Percentiles rank a stretch among this genome's conserved stretches.
phyloP scores from a whole-genome alignment of 2,888 invertebrate genomes.

The Zygogramma bicolorata region DNA sequence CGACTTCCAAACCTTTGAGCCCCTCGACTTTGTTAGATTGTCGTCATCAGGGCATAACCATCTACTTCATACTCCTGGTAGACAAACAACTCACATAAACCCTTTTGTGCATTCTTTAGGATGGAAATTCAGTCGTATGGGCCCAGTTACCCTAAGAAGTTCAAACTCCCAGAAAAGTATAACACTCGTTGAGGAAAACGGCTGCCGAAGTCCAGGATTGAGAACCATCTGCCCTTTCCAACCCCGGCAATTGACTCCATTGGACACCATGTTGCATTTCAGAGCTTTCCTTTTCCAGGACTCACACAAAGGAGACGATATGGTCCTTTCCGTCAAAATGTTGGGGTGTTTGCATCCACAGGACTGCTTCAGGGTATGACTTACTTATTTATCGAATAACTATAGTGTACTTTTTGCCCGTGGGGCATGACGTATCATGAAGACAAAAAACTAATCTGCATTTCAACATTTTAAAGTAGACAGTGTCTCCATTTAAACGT shows the following conservation, averaged over 20 bases:
- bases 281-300: constrained; percentile 73
- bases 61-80: too few species aligned
- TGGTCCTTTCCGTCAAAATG: constrained; percentile 70
- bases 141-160: constrained; percentile 67
- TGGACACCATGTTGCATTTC: constrained; percentile 64
- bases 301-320: constrained; percentile 71
- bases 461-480: too few species aligned
- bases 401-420: too few species aligned
- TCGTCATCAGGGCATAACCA: too few species aligned
- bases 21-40: too few species aligned
- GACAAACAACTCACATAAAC: too few species aligned
- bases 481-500: too few species aligned
- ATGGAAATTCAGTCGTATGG: constrained; percentile 70
- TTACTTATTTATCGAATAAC: too few species aligned
- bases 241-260: constrained; percentile 63
- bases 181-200: constrained; percentile 65
- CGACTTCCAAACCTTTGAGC: too few species aligned
- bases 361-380: constrained; percentile 68
- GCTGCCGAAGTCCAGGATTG: constrained; percentile 68
- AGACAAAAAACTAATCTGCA: too few species aligned
- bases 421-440: too few species aligned
- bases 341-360: constrained; percentile 69
- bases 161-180: constrained; percentile 58
- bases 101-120: constrained; percentile 55
- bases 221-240: constrained; percentile 66